Conservation (phyloP, 2,113 vertebrate species). For the Donacobius atricapilla region DNA sequence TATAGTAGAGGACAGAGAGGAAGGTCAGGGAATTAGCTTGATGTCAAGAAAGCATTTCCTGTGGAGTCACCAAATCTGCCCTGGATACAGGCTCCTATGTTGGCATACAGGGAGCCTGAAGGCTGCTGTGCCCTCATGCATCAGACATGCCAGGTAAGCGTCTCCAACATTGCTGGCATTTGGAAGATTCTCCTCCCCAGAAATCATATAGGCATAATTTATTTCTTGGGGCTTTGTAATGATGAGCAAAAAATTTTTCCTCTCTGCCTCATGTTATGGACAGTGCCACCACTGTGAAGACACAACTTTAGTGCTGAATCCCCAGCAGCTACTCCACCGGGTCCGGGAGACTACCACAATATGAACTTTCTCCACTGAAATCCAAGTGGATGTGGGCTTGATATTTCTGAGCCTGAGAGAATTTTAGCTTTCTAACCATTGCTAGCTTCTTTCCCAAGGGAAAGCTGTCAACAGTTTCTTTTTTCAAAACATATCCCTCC, state of each 20-base stretch:
- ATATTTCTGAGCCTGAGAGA: too few relatives aligned
- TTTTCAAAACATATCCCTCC: too few relatives aligned
- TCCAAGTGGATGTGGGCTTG: too few relatives aligned
- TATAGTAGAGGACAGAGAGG: not conserved
- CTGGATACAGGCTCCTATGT: not conserved
- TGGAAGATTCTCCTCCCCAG: not conserved
- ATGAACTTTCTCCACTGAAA: not conserved
- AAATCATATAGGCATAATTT: not conserved
- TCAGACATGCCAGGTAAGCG: fast-evolving
- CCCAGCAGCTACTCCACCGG: not conserved
- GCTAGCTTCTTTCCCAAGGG: too few relatives aligned
- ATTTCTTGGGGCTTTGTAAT: not conserved
- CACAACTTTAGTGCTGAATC: fast-evolving
- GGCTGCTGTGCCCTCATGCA: not conserved
- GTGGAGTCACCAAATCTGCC: constrained; percentile 10
- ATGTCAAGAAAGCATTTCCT: constrained; percentile 33
- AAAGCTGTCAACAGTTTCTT: too few relatives aligned
- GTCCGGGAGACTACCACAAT: not conserved
- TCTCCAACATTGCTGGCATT: not conserved
- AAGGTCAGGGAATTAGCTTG: not conserved
- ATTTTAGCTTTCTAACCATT: too few relatives aligned
- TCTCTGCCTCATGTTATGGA: fast-evolving
- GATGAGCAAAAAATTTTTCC: not conserved
- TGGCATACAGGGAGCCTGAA: not conserved
- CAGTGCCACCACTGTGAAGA: not conserved